phyloP scores from a whole-genome alignment of 2,797 vertebrate genomes.

The Morelia viridis region DNA sequence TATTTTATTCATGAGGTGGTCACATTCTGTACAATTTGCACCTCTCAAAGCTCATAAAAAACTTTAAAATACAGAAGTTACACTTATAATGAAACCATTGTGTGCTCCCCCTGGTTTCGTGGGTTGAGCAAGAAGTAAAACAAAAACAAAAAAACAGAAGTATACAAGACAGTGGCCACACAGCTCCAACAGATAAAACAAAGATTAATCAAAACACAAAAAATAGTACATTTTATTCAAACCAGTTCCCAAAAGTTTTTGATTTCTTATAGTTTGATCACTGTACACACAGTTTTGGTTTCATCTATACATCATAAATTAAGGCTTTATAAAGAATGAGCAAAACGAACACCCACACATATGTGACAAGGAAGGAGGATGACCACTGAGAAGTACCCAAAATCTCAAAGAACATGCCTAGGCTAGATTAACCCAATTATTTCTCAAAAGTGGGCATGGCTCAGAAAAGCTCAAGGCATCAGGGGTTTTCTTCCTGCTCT shows the following conservation, averaged over 20 bases:
- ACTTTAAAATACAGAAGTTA: neutral
- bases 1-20: neutral
- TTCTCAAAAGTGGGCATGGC: neutral
- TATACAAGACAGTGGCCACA: neutral
- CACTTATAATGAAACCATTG: neutral
- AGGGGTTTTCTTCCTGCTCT: neutral
- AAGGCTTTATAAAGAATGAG: slow-evolving; percentile 28
- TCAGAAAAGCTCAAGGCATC: neutral
- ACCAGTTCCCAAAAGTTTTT: slow-evolving; percentile 14
- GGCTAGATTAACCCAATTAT: neutral
- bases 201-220: slow-evolving; percentile 11
- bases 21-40: neutral
- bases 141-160: too few relatives aligned
- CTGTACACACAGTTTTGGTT: slow-evolving; percentile 32
- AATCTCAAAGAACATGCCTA: neutral
- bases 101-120: neutral
- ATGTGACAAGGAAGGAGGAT: neutral
- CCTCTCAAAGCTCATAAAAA: neutral
- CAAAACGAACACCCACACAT: neutral
- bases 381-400: neutral
- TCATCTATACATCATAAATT: slow-evolving; percentile 7
- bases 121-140: neutral
- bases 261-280: slow-evolving; percentile 8
- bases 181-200: neutral
- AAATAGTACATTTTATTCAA: slow-evolving; percentile 25